Evolutionary conservation across 2,797 vertebrate genomes (phyloP).

Genomic region (Oophaga sylvatica): DNA sequence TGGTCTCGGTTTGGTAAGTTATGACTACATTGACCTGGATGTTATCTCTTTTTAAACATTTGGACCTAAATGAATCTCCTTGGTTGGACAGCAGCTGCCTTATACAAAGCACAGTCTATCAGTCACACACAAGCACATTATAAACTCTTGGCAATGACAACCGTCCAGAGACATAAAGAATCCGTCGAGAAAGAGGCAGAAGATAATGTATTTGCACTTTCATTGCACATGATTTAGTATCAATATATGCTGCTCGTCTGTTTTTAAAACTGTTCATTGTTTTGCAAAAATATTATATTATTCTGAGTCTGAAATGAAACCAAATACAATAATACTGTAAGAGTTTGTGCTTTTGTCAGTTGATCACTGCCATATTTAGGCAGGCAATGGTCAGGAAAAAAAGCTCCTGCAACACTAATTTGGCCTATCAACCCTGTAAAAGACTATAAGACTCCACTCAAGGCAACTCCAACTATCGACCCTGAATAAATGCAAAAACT

Average conservation of each 20-base stretch:
- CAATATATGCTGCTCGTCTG: neutral
- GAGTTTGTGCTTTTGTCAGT: no score
- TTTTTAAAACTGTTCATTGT: neutral
- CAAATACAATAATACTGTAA: neutral
- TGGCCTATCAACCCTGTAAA: no score
- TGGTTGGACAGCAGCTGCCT: slow-evolving; percentile 24
- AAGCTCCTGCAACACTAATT: no score
- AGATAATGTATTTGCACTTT: neutral
- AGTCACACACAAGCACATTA: slow-evolving; percentile 34
- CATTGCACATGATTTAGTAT: neutral
- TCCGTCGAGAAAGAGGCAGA: neutral
- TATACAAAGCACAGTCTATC: slow-evolving; percentile 12
- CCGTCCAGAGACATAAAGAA: neutral
- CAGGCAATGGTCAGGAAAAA: no score
- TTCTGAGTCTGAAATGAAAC: neutral
- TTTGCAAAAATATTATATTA: neutral
- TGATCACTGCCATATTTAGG: no score
- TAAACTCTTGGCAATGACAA: slow-evolving; percentile 36
- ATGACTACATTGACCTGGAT: neutral
- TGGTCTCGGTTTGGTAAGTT: slow-evolving; percentile 5
- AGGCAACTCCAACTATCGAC: no score
- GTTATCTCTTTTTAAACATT: slow-evolving; percentile 8
- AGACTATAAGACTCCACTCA: no score
- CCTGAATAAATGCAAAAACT: no score
- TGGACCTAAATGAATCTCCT: slow-evolving; percentile 19